Percentiles rank a stretch among this genome's conserved stretches.
Conservation (phyloP, 37 sponge, comb jelly and placozoan species). For the Oopsacas minuta region DNA sequence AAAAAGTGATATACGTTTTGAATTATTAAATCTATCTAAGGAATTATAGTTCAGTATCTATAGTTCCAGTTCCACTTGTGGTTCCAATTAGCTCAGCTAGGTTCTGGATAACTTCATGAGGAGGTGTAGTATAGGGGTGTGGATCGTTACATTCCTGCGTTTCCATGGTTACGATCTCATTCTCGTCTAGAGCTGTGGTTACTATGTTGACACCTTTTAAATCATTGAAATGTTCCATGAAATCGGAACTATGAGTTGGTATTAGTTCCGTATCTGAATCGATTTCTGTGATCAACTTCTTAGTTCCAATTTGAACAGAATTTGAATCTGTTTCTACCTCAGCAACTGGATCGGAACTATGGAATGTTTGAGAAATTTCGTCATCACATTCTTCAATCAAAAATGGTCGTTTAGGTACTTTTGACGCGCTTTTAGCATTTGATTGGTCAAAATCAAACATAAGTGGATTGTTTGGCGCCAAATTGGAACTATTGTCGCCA, state of each 20-base stretch:
- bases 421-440: not conserved
- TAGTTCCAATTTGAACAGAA: not conserved
- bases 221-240: slow-evolving; percentile 2
- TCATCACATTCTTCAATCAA: not conserved
- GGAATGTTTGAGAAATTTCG: not conserved
- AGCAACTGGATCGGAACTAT: not conserved
- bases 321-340: not conserved
- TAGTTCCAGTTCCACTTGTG: not conserved
- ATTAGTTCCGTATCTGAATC: not conserved
- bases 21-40: too few relatives aligned
- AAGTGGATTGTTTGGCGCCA: not conserved
- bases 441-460: not conserved
- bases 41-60: not conserved
- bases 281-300: not conserved
- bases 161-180: not conserved
- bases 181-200: not conserved
- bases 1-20: too few relatives aligned
- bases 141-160: not conserved
- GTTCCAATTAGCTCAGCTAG: not conserved
- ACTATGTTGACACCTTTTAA: slow-evolving; percentile 10
- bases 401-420: not conserved
- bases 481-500: not conserved
- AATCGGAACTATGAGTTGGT: not conserved
- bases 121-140: not conserved
- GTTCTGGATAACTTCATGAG: not conserved